Conservation (phyloP, 2,113 vertebrate genomes). For the Chauna torquata region DNA sequence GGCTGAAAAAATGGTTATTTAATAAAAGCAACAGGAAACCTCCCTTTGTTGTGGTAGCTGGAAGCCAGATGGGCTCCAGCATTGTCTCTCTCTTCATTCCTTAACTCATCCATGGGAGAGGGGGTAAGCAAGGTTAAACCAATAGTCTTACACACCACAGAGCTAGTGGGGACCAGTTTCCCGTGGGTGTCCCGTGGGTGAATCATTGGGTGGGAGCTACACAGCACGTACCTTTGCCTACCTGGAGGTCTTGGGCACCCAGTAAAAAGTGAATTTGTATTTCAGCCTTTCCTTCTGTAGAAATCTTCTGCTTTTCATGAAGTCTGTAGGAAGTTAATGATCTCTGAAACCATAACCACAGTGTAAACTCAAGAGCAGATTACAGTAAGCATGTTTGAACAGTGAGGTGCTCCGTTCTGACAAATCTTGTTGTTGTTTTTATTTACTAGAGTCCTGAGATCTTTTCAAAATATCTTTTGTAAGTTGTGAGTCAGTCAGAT, state of each 20-base stretch:
- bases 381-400: background rate
- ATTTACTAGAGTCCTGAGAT: background rate
- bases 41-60: background rate
- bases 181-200: background rate
- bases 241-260: background rate
- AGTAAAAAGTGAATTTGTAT: background rate
- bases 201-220: background rate
- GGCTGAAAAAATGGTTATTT: background rate
- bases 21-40: background rate
- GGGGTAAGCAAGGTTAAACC: background rate
- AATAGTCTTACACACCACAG: background rate
- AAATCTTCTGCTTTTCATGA: background rate
- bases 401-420: background rate
- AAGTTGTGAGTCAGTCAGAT: background rate
- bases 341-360: background rate
- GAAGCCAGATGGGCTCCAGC: background rate
- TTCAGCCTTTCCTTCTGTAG: background rate
- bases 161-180: background rate
- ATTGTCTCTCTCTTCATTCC: background rate
- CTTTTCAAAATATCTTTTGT: background rate
- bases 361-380: background rate
- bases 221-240: background rate
- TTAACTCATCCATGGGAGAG: background rate
- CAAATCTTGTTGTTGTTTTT: background rate
- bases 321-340: background rate